Evolutionary conservation across 2,888 invertebrate species (phyloP), one percentile per base, ranked within the genome.

Genomic region (Oscheius sp.): DNA sequence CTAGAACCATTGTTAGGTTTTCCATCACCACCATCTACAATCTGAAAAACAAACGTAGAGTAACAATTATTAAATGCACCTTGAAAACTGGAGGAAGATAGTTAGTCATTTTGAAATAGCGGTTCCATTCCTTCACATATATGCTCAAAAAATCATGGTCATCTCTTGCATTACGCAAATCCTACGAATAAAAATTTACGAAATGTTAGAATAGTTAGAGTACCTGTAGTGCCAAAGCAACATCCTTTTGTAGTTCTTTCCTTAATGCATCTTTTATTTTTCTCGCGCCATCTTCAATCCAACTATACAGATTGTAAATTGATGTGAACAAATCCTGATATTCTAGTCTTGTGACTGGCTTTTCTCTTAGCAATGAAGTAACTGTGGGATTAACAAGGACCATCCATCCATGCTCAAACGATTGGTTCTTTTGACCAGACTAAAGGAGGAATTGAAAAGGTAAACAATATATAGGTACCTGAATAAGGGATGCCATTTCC

Each of bases 111-210:
- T 94, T 93, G 87, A 95, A 96, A 89, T 96, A 98, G 86, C 94
- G 95, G 57, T 94, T 91, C 98, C 98, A 99, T 88, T 98, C 97
- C 5, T 92, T 91, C 81, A 97, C 97, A 87, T 99, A 99, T 0
- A 95, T 93, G 87, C 94, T 94, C 6, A 98, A 89, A 38, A 98
- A 89, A 0, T 95, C 94, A 47, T 50, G 45, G 12, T 57, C 67
- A 49, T 68, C 95, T 73, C 93, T 91, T 86, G 95, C 93, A 0
- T 93, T 91, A 75, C 94, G 89, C 1, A 98, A 95, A 82, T 94
- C 86, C 90, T 90, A n/a, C n/a, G n/a, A n/a, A n/a, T n/a, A n/a
- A 84, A 67, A 85, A 71, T 41, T 20, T 17, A 32, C 26, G 26
- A 36, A 14, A 33, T 32, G 22, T 26, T 41, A 26, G 24, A 59